phyloP scores from a whole-genome alignment of 2,888 invertebrate species.

The Andrena bicolor region DNA sequence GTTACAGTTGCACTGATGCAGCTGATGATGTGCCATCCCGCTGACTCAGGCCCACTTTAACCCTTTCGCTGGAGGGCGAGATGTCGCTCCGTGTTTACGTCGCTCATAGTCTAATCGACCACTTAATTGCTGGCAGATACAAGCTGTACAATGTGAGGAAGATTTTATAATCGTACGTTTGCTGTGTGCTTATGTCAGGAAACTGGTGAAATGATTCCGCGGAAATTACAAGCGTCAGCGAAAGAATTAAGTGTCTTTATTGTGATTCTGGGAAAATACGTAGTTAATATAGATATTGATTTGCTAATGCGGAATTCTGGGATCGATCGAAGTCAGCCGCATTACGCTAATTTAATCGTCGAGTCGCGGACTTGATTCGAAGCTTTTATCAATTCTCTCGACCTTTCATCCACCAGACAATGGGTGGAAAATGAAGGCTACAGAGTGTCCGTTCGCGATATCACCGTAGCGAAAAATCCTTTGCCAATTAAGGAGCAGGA shows the following conservation, averaged over 20 bases:
- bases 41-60: too few relatives aligned
- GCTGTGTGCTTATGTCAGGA: too few relatives aligned
- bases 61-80: too few relatives aligned
- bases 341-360: background rate
- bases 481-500: slow-evolving; percentile 34
- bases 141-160: too few relatives aligned
- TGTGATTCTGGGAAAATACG: background rate
- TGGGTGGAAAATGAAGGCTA: background rate
- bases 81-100: too few relatives aligned
- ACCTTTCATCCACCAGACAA: background rate
- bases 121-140: too few relatives aligned
- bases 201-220: too few relatives aligned
- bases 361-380: background rate
- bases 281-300: background rate
- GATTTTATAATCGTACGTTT: too few relatives aligned
- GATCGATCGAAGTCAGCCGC: background rate
- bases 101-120: too few relatives aligned
- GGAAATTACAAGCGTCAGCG: too few relatives aligned
- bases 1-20: background rate
- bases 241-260: too few relatives aligned
- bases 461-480: slow-evolving; percentile 38
- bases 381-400: background rate
- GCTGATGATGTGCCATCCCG: background rate
- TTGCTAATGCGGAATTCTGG: background rate
- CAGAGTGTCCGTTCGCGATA: background rate